phyloP scores from a whole-genome alignment of 2,888 invertebrate species.

The Megamerina dolium region DNA sequence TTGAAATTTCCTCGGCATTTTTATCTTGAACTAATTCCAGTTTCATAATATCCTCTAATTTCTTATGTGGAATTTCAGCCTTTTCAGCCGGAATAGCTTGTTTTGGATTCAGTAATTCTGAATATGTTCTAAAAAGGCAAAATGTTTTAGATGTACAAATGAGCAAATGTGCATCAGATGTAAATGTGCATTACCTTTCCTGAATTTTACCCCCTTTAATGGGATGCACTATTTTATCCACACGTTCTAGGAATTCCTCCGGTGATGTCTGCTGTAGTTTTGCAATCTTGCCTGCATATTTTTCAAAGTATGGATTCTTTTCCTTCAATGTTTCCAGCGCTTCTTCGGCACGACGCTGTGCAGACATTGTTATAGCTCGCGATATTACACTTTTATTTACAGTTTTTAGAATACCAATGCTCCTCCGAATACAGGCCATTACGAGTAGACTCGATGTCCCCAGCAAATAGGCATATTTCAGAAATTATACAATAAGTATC shows the following conservation, averaged over 20 bases:
- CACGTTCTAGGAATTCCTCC: constrained; percentile 63
- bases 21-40: constrained; percentile 68
- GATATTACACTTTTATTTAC: constrained; percentile 16
- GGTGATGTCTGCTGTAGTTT: constrained; percentile 68
- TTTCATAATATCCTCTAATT: constrained; percentile 69
- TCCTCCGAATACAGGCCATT: constrained; percentile 28
- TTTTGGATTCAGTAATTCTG: constrained; percentile 63
- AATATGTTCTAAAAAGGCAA: constrained; percentile 53
- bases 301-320: constrained; percentile 72
- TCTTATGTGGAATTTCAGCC: constrained; percentile 50
- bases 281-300: constrained; percentile 73
- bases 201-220: constrained; percentile 38
- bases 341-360: constrained; percentile 48
- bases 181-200: constrained; percentile 36
- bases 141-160: background rate
- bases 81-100: constrained; percentile 40
- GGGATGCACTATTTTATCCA: constrained; percentile 52
- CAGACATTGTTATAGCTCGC: constrained; percentile 48
- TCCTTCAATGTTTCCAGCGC: constrained; percentile 52
- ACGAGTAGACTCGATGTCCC: too few species aligned
- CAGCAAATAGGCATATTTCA: too few species aligned
- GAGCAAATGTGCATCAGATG: too few species aligned
- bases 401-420: constrained; percentile 8
- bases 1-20: constrained; percentile 61
- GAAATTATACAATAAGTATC: constrained; percentile 8